Evolutionary conservation across 2,888 invertebrate species (phyloP), one percentile per base, ranked within the genome.

Genomic region (Himalopsyche tibetana): DNA sequence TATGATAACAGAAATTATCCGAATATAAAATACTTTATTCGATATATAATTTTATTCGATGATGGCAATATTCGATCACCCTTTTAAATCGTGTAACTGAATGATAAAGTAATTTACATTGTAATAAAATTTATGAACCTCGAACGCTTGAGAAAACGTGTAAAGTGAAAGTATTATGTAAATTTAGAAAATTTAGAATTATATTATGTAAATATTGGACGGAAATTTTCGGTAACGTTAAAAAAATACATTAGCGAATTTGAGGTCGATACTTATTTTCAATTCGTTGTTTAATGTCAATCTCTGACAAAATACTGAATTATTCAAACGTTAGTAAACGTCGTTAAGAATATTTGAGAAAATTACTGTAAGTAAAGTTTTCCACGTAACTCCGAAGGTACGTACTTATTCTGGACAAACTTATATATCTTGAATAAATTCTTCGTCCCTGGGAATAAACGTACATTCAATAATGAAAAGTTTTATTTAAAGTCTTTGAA

Each of bases 251-350:
- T 51, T 51, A 51, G 15, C 19, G 19, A 63, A 63, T 63, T 63
- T 63, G 28, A 28, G 19, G 63, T 63, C 19, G 28, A 19, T 19
- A 11, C n/a, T n/a, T 56, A 56, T 56, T 63, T 63, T 63, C 28
- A 63, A 28, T 63, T 19, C 63, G 11, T 63, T 63, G 63, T 63
- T 11, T 63, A 8, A 63, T 63, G 63, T 63, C 56, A 19, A 63
- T 63, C n/a, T 63, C 8, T 63, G n/a, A 63, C 19, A 56, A 63
- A 63, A 63, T 63, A 63, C 63, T 63, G 63, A 63, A 63, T 63
- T 63, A 63, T 63, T 63, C 63, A 63, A 63, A 63, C 63, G 63
- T 63, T 19, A 56, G 56, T 56, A 56, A 56, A 63, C 63, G 19
- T 15, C 51, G 51, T 51, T 51, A 63, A 11, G 63, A 63, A 63